Evolutionary conservation across 2,888 invertebrate species (phyloP).

Genomic region (Neoitamus cyanurus): DNA sequence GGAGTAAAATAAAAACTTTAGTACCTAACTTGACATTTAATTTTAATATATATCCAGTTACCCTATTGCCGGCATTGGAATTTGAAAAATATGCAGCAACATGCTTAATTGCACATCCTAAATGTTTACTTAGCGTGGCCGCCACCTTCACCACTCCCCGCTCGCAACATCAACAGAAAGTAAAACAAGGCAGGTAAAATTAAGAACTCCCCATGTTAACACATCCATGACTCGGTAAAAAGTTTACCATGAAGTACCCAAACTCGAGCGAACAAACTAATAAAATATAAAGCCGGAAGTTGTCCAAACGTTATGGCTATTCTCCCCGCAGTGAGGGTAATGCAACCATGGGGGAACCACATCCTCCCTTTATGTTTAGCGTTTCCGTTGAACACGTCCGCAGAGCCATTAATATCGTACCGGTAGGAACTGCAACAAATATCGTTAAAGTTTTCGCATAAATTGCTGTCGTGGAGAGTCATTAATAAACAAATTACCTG

Average conservation of each 20-base stretch:
- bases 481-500: conserved; percentile 47
- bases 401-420: conserved; percentile 56
- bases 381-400: conserved; percentile 56
- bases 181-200: background rate
- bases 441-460: conserved; percentile 64
- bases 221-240: conserved; percentile 1
- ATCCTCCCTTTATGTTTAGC: conserved; percentile 52
- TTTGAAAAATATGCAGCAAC: background rate
- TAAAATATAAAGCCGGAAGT: conserved; percentile 40
- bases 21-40: too few relatives aligned
- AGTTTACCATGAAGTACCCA: conserved; percentile 12
- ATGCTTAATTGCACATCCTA: background rate
- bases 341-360: conserved; percentile 30
- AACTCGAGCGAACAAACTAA: conserved; percentile 34
- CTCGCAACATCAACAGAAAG: background rate
- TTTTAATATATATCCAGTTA: too few relatives aligned
- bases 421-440: conserved; percentile 59
- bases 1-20: too few relatives aligned
- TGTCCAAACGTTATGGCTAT: conserved; percentile 41
- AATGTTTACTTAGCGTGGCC: background rate
- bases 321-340: conserved; percentile 1
- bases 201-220: conserved; percentile 4
- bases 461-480: conserved; percentile 60
- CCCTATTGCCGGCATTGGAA: background rate
- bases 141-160: background rate